These are phyloP conservation scores for Lateolabrax maculatus DNA, from an alignment of 2,797 vertebrate species.

Conservation along the genomic window DNA sequence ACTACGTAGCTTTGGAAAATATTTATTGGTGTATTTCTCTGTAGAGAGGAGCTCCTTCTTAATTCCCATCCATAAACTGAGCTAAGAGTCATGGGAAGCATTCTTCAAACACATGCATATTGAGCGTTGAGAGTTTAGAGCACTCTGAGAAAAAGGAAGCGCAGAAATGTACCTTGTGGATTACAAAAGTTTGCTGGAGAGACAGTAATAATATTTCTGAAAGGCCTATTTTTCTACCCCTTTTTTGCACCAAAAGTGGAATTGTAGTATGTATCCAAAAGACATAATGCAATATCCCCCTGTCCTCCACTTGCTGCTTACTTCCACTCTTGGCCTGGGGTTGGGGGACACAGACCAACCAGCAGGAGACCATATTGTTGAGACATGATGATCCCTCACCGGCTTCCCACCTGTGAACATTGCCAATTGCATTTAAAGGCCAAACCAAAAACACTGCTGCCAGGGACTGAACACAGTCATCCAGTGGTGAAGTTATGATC, in stretches of 20 bases:
- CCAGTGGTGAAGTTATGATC: neutral
- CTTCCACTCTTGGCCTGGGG: neutral
- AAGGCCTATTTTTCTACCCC: neutral
- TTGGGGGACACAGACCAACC: neutral
- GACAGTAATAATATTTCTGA: neutral
- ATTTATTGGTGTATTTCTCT: conserved; percentile 10
- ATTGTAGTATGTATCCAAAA: neutral
- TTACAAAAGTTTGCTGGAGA: neutral
- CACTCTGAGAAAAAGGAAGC: neutral
- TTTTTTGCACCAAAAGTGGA: neutral
- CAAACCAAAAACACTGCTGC: neutral
- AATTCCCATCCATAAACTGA: neutral
- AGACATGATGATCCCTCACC: conserved; percentile 4
- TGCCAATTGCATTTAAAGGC: neutral
- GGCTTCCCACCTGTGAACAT: neutral
- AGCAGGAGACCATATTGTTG: neutral
- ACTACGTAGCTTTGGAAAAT: neutral
- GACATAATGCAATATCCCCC: neutral
- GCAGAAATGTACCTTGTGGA: neutral
- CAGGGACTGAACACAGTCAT: neutral
- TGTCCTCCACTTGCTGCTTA: neutral
- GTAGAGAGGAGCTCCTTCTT: neutral
- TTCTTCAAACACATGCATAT: neutral
- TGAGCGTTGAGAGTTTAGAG: neutral
- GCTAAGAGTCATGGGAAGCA: neutral